Evolutionary conservation across 2,113 vertebrate species (phyloP).

Genomic region (Larimichthys crocea): DNA sequence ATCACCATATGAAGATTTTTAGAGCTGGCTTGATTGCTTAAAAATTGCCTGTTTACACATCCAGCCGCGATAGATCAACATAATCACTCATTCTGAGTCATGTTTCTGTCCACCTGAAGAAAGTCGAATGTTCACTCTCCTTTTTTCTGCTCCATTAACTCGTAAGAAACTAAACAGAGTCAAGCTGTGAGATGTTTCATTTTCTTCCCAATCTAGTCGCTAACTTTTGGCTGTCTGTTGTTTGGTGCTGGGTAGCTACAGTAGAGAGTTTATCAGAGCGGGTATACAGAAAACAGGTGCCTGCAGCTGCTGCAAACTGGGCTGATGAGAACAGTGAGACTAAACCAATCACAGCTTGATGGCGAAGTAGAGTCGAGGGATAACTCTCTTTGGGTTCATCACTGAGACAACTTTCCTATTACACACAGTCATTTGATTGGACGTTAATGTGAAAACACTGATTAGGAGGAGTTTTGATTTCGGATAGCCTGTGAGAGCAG

Average conservation of each 20-base stretch:
- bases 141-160: no score
- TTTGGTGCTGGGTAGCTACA: background rate
- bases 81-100: background rate
- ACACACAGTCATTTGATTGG: background rate
- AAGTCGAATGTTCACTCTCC: background rate
- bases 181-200: background rate
- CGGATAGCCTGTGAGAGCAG: background rate
- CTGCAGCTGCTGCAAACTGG: background rate
- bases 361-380: background rate
- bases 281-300: slow-evolving; percentile 2
- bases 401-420: background rate
- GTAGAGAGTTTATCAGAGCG: background rate
- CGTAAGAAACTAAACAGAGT: background rate
- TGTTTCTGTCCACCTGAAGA: background rate
- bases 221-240: background rate
- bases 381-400: background rate
- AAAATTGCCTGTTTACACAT: background rate
- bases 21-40: background rate
- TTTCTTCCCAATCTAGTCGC: background rate
- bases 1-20: background rate
- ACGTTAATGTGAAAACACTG: background rate
- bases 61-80: background rate
- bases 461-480: slow-evolving; percentile 1
- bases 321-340: background rate
- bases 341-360: background rate